These are phyloP conservation scores for Ichneumoninae sp. DNA, from an alignment of 2,888 invertebrate genomes.

Conservation along the genomic window DNA sequence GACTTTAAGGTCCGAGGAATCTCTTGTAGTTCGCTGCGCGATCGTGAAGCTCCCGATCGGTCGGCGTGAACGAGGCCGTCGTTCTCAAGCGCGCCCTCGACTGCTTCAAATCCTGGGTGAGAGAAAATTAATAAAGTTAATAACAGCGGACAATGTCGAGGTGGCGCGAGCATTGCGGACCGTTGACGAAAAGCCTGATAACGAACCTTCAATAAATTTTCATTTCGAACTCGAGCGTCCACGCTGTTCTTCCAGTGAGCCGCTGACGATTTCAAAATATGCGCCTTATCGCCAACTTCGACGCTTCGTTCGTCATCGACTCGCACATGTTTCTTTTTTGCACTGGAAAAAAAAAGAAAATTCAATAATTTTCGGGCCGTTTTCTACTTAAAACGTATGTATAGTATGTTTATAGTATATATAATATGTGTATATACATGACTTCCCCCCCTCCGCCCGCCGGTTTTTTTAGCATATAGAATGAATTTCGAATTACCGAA, in stretches of 20 bases:
- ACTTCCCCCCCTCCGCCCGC: too few relatives aligned
- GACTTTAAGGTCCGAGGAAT: conserved; percentile 46
- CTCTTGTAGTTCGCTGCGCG: conserved; percentile 75
- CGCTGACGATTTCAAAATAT: conserved; percentile 9
- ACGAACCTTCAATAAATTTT: conserved; percentile 77
- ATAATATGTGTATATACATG: too few relatives aligned
- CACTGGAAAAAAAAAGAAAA: conserved; percentile 64
- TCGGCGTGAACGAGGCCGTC: conserved; percentile 79
- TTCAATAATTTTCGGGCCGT: background rate
- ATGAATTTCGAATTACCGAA: too few relatives aligned
- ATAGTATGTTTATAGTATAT: background rate
- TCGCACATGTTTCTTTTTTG: conserved; percentile 59
- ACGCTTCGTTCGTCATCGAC: conserved; percentile 43
- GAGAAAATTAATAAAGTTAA: conserved; percentile 18
- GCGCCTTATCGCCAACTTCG: conserved; percentile 37
- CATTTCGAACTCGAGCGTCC: conserved; percentile 75
- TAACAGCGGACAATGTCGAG: background rate
- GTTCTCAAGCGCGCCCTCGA: conserved; percentile 80
- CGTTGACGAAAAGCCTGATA: background rate
- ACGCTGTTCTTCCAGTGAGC: conserved; percentile 66
- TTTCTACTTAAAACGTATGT: background rate
- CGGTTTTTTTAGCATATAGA: too few relatives aligned
- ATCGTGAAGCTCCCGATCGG: conserved; percentile 79
- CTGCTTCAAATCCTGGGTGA: conserved; percentile 77
- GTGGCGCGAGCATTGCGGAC: background rate